Evolutionary conservation across 2,797 vertebrate genomes (phyloP).

Genomic region (Botia kubotai): DNA sequence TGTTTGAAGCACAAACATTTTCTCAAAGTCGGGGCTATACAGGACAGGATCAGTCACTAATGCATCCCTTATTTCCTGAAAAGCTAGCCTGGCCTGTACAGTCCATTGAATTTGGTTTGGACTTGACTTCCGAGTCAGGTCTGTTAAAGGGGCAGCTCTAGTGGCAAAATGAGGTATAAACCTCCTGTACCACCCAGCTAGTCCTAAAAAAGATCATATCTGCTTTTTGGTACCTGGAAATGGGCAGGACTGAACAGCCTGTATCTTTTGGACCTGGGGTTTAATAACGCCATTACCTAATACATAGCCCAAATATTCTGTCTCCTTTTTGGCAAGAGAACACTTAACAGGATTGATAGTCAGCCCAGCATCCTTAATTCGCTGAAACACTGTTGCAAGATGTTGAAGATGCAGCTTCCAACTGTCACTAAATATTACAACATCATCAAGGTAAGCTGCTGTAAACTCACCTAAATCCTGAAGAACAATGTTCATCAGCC

Average conservation of each 20-base stretch:
- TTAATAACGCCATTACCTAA: conserved; percentile 24
- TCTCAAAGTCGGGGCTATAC: conserved; percentile 16
- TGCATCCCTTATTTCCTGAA: not conserved
- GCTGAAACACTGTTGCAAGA: too few species aligned
- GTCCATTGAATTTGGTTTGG: not conserved
- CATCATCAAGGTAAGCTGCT: too few species aligned
- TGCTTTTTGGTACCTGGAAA: conserved; percentile 24
- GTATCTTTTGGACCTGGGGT: conserved; percentile 25
- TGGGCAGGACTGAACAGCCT: conserved; percentile 26
- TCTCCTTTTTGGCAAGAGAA: not conserved
- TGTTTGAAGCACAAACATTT: conserved; percentile 1
- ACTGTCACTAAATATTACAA: too few species aligned
- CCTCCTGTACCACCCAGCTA: conserved; percentile 40
- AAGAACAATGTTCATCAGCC: not conserved
- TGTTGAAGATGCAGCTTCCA: too few species aligned
- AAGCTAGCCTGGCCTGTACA: not conserved
- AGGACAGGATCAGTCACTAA: not conserved
- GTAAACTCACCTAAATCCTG: too few species aligned
- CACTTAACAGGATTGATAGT: not conserved
- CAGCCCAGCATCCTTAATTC: not conserved
- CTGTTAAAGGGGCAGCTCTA: conserved; percentile 1
- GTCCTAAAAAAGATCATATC: conserved; percentile 23
- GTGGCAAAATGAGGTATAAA: conserved; percentile 44
- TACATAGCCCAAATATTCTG: conserved; percentile 27
- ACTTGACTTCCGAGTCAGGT: not conserved